Base-by-base conservation (phyloP, 2,113 vertebrate genomes). In the Pantherophis guttatus region DNA sequence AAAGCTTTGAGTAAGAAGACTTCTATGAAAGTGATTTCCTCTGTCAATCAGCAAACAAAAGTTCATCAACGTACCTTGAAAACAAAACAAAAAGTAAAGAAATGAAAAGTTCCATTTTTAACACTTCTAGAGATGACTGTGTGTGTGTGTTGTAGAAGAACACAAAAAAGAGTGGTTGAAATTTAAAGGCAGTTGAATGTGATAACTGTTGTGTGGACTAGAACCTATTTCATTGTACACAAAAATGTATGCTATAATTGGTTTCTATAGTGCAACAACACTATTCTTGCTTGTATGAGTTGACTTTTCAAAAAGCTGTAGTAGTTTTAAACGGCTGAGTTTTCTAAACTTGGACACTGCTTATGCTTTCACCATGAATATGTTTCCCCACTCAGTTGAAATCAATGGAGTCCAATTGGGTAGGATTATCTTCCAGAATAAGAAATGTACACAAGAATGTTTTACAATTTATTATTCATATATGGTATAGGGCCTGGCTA, bases 41-140 rank as follows among this genome's bases (percentile, higher is more conserved):
- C 98, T 0, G 86, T 99, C 95, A 98, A 98, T 90, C 97, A 98
- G 24, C 98, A 98, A 96, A 97, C 98, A 26, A 98, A 98, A 91
- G 96, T 98, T 89, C 98, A 98, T 95, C 98, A 96, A 91, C 98
- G 96, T 86, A 93, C 95, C 90, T 96, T 96, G 91, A 97, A 97
- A 98, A 93, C 94, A 97, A 95, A 62, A 98, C 97, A 11, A 33
- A 97, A 97, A 93, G 95, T 86, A 53, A 4, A 92, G 88, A n/a
- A 13, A 19, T 24, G 54, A 48, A 6, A 26, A 55, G 1, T 55
- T 24, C 52, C 59, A 33, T 15, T 70, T 90, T 39, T 90, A 24
- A 39, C 5, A 29, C 44, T 90, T 90, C 26, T 26, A 75, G 23
- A 55, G 33, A 39, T 55, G 17, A 8, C 33, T 26, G 11, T 48